These are phyloP conservation scores for Zelleria hepariella DNA, from an alignment of 2,888 invertebrate genomes.

Conservation along the genomic window DNA sequence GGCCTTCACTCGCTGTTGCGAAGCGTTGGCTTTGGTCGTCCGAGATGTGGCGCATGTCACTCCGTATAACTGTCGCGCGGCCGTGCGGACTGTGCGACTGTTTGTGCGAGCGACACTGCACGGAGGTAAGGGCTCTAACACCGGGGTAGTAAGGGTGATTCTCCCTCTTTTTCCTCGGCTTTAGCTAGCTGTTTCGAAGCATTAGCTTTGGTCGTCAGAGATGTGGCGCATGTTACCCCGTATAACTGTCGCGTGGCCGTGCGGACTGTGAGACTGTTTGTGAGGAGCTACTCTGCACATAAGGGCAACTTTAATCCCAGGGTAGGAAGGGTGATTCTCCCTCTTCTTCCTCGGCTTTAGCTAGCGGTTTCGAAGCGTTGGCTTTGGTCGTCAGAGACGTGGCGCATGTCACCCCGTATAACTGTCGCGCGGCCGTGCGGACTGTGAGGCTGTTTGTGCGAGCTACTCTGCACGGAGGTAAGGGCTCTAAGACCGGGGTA, in stretches of 20 bases:
- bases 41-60: neutral
- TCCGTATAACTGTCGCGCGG: neutral
- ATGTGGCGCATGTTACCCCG: conserved; percentile 97
- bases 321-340: too few species aligned
- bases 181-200: neutral
- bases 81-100: neutral
- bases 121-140: conserved; percentile 47
- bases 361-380: neutral
- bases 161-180: too few species aligned
- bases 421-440: conserved; percentile 92
- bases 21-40: conserved; percentile 74
- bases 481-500: too few species aligned
- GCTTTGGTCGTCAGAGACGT: conserved; percentile 95
- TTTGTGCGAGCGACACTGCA: conserved; percentile 21
- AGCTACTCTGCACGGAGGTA: conserved; percentile 76
- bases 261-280: conserved; percentile 78
- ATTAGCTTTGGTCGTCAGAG: conserved; percentile 89
- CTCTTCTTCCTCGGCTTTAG: neutral
- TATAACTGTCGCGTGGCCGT: conserved; percentile 92
- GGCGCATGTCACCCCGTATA: conserved; percentile 97
- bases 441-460: conserved; percentile 77
- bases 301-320: too few species aligned
- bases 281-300: conserved; percentile 17
- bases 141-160: too few species aligned
- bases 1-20: conserved; percentile 83